Conservation (phyloP, 2,888 invertebrate genomes). For the Heliconius cydno region DNA sequence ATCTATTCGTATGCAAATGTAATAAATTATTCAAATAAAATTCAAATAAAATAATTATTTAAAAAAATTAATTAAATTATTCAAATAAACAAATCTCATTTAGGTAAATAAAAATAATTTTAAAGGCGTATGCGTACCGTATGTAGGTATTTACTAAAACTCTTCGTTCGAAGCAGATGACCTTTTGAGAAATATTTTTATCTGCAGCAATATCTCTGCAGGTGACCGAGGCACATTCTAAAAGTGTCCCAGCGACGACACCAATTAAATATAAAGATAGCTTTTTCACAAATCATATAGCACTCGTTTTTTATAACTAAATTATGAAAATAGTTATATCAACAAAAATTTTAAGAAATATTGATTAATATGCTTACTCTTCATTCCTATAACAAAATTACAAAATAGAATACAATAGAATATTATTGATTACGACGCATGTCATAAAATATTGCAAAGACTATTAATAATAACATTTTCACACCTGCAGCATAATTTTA, state of each 20-base stretch:
- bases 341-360: no score
- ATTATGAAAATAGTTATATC: no score
- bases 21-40: background rate
- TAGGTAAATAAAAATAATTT: background rate
- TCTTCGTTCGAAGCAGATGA: background rate
- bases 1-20: no score
- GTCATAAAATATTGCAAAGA: background rate
- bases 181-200: slow-evolving; percentile 24
- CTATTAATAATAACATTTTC: background rate
- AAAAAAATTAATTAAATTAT: background rate
- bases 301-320: background rate
- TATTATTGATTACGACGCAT: background rate
- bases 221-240: slow-evolving; percentile 14
- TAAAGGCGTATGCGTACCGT: background rate
- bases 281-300: background rate
- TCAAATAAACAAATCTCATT: background rate
- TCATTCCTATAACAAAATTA: background rate
- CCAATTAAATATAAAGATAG: slow-evolving; percentile 5
- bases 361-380: background rate
- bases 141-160: background rate
- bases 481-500: background rate
- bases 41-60: no score
- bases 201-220: slow-evolving; percentile 11
- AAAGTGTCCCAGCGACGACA: slow-evolving; percentile 11
- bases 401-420: background rate